Conservation (phyloP, 2,113 vertebrate genomes). For the Hippocampus mohnikei region DNA sequence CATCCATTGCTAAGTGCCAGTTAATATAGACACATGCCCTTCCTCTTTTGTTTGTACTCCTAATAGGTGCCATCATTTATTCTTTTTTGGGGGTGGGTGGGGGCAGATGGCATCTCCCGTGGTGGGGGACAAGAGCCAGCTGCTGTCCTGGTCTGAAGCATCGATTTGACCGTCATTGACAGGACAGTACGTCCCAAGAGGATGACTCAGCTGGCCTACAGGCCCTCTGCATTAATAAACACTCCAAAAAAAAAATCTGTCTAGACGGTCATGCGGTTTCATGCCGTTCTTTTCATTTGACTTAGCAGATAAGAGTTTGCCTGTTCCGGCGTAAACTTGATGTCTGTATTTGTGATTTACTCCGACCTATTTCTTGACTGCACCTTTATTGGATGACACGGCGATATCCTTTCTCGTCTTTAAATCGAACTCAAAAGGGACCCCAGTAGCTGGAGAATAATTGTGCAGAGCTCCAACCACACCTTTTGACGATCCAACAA, state of each 20-base stretch:
- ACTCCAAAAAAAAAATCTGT: slow-evolving; percentile 34
- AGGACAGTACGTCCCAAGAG: slow-evolving; percentile 53
- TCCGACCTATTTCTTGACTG: slow-evolving; percentile 2
- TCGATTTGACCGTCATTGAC: slow-evolving; percentile 58
- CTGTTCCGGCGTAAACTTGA: background rate
- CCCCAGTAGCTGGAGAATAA: background rate
- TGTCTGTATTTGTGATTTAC: background rate
- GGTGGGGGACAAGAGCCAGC: slow-evolving; percentile 50
- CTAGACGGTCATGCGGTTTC: slow-evolving; percentile 36
- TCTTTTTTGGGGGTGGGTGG: slow-evolving; percentile 30
- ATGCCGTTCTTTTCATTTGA: background rate
- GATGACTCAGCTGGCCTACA: slow-evolving; percentile 56
- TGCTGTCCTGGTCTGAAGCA: slow-evolving; percentile 51
- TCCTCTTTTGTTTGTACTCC: slow-evolving; percentile 21
- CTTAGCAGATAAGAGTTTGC: background rate
- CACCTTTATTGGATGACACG: background rate
- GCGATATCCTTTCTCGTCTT: background rate
- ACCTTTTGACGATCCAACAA: slow-evolving; percentile 18
- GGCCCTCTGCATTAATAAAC: slow-evolving; percentile 54
- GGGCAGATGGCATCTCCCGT: slow-evolving; percentile 24
- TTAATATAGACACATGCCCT: slow-evolving; percentile 20
- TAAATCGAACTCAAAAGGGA: slow-evolving; percentile 8
- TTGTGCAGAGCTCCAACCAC: background rate
- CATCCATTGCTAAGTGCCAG: slow-evolving; percentile 21
- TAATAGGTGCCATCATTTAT: slow-evolving; percentile 41